phyloP scores from a whole-genome alignment of 2,113 vertebrate genomes.

The Xiphophorus maculatus region DNA sequence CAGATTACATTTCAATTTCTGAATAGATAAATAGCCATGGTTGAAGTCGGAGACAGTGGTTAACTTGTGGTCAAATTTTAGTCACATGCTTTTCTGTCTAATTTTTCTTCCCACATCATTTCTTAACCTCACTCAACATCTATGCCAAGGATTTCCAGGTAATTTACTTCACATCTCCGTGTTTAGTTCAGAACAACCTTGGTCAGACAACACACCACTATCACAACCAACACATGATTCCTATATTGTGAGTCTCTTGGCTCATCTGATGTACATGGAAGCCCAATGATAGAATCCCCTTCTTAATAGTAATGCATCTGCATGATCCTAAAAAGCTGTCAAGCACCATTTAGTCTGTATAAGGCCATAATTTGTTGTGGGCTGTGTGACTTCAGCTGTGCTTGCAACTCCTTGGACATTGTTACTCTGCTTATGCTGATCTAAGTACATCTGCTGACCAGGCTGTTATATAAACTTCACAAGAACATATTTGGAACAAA shows the following conservation, averaged over 20 bases:
- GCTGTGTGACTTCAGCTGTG: constrained; percentile 48
- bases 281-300: constrained; percentile 38
- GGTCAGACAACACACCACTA: constrained; percentile 24
- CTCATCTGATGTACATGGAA: constrained; percentile 26
- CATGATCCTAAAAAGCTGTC: constrained; percentile 42
- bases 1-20: constrained; percentile 29
- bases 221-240: constrained; percentile 11
- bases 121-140: constrained; percentile 46
- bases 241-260: constrained; percentile 14
- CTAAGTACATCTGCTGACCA: constrained; percentile 59
- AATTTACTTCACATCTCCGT: constrained; percentile 36
- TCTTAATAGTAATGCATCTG: constrained; percentile 11
- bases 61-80: constrained; percentile 56
- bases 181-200: constrained; percentile 25
- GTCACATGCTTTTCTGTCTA: constrained; percentile 58
- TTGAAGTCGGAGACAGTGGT: constrained; percentile 9
- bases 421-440: constrained; percentile 61
- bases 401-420: constrained; percentile 46
- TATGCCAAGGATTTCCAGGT: constrained; percentile 49
- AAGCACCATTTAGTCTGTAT: constrained; percentile 40
- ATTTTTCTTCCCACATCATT: constrained; percentile 43
- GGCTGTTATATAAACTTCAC: constrained; percentile 67
- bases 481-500: constrained; percentile 61
- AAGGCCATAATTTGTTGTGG: constrained; percentile 38
- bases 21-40: constrained; percentile 41